Conservation (phyloP, 2,888 invertebrate genomes). For the Alviniconcha strummeri region DNA sequence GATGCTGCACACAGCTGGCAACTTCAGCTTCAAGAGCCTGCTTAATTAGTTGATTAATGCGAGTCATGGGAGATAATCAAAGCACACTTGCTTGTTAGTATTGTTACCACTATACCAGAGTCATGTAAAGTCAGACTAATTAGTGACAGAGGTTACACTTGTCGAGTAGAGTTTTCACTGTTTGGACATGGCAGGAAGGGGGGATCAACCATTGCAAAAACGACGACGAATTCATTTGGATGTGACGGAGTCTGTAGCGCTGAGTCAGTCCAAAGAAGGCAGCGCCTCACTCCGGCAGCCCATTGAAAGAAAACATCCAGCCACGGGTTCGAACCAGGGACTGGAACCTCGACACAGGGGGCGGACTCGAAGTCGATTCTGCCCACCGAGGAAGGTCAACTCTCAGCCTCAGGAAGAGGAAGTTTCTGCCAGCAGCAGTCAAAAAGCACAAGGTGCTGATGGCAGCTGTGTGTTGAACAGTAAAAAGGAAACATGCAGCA, state of each 20-base stretch:
- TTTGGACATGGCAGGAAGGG: too few relatives aligned
- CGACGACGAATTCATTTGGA: conserved; percentile 5
- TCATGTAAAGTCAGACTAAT: too few relatives aligned
- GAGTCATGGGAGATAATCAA: too few relatives aligned
- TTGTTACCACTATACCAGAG: too few relatives aligned
- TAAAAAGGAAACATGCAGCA: background rate
- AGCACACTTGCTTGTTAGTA: too few relatives aligned
- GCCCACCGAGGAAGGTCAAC: background rate
- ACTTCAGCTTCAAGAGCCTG: too few relatives aligned
- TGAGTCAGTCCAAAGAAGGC: conserved; percentile 31
- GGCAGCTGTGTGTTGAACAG: background rate
- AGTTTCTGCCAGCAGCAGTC: background rate
- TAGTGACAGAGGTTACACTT: too few relatives aligned
- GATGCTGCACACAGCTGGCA: too few relatives aligned
- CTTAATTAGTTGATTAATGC: too few relatives aligned
- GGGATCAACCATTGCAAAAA: background rate
- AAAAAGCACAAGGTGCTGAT: background rate
- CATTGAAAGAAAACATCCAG: background rate
- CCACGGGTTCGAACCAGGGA: background rate
- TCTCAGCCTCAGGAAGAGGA: background rate
- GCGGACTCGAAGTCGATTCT: background rate
- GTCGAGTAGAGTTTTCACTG: too few relatives aligned
- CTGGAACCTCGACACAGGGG: conserved; percentile 8
- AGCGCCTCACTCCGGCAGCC: conserved; percentile 25
- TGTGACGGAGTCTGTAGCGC: conserved; percentile 4